Evolutionary conservation across 2,888 invertebrate genomes (phyloP).

Genomic region (Athripsodes cinereus): DNA sequence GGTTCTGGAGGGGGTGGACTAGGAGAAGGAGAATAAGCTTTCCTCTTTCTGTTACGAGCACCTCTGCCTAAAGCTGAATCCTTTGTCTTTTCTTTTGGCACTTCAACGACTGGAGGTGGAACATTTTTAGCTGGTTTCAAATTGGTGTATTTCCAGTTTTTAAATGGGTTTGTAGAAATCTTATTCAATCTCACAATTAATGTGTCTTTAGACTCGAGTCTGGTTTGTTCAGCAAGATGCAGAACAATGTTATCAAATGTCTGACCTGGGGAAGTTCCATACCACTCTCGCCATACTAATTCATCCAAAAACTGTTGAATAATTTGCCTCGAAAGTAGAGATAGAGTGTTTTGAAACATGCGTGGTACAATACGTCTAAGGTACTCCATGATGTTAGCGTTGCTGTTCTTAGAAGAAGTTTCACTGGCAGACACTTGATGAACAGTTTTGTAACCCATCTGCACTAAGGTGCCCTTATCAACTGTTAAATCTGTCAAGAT

Average conservation of each 20-base stretch:
- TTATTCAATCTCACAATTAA: constrained; percentile 60
- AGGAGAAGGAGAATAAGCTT: constrained; percentile 41
- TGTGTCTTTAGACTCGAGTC: constrained; percentile 56
- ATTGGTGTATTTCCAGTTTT: constrained; percentile 43
- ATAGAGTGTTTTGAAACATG: constrained; percentile 86
- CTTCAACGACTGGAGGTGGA: constrained; percentile 31
- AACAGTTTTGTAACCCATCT: constrained; percentile 75
- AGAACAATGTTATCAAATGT: constrained; percentile 76
- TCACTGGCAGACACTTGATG: constrained; percentile 55
- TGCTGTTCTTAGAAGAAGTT: constrained; percentile 52
- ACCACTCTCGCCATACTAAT: constrained; percentile 83
- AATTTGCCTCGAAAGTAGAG: constrained; percentile 73
- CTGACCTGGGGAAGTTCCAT: constrained; percentile 67
- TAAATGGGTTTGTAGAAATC: constrained; percentile 51
- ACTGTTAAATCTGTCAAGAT: constrained; percentile 80
- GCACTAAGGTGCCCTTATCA: constrained; percentile 69
- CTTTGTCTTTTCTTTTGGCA: constrained; percentile 35
- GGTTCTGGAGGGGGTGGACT: constrained; percentile 33
- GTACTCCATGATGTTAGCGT: constrained; percentile 82
- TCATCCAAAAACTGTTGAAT: constrained; percentile 90
- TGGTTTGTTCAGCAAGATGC: constrained; percentile 76
- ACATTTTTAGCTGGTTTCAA: constrained; percentile 28
- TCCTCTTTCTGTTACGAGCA: constrained; percentile 48
- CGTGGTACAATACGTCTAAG: constrained; percentile 77
- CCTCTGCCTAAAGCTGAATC: constrained; percentile 36